Evolutionary conservation across 2,113 vertebrate genomes (phyloP).

Genomic region (Neolamprologus sp.): DNA sequence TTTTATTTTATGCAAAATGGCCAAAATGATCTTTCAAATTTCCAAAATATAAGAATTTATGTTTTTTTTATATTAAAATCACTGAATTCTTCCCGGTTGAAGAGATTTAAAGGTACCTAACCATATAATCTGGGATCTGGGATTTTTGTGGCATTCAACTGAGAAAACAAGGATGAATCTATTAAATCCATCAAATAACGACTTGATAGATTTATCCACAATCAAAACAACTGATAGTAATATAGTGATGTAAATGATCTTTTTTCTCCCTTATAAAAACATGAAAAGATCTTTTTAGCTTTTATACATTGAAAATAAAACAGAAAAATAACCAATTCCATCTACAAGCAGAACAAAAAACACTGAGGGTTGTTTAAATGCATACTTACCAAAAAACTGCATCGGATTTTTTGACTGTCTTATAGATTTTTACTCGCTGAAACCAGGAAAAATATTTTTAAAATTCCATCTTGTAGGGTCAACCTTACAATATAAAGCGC

Average conservation of each 20-base stretch:
- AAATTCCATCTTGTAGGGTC: neutral
- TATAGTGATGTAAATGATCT: neutral
- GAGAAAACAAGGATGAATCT: neutral
- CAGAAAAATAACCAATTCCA: rapidly evolving
- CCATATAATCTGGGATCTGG: neutral
- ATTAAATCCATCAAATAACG: neutral
- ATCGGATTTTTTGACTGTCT: rapidly evolving
- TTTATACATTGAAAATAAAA: neutral
- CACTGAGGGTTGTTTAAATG: neutral
- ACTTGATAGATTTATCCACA: neutral
- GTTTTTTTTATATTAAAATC: neutral
- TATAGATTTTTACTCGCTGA: rapidly evolving
- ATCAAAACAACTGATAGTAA: rapidly evolving
- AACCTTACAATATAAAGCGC: rapidly evolving
- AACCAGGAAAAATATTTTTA: neutral
- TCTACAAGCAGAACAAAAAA: rapidly evolving
- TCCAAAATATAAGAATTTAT: neutral
- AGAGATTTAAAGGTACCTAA: rapidly evolving
- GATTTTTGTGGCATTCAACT: neutral
- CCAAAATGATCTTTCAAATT: neutral
- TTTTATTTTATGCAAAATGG: neutral
- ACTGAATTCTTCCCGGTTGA: neutral
- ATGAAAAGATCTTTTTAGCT: rapidly evolving
- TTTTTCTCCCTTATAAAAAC: neutral
- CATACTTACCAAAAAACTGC: neutral